These are phyloP conservation scores for Spea multiplicata DNA, from an alignment of 2,113 vertebrate species.

Conservation along the genomic window DNA sequence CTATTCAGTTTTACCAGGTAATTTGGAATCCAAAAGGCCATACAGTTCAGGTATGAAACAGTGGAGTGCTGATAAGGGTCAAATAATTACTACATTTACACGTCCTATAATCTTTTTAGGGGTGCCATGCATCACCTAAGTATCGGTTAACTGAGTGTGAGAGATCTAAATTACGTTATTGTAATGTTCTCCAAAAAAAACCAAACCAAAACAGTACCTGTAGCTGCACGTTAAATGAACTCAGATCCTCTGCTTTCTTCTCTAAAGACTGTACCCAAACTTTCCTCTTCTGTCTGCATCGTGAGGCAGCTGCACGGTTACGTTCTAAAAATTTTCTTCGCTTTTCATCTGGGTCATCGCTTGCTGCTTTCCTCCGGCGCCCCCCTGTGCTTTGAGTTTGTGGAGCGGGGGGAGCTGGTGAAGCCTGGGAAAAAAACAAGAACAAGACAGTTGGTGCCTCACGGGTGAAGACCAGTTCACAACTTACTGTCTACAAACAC, in stretches of 20 bases:
- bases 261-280: constrained; percentile 97
- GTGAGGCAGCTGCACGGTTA: constrained; percentile 91
- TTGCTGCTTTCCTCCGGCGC: constrained; percentile 89
- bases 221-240: constrained; percentile 86
- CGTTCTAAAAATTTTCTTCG: constrained; percentile 94
- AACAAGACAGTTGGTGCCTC: constrained; percentile 29
- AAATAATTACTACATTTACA: no score
- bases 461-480: not conserved
- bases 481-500: not conserved
- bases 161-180: no score
- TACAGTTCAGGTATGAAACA: no score
- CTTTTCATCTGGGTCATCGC: constrained; percentile 95
- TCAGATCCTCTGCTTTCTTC: constrained; percentile 91
- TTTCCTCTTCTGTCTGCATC: constrained; percentile 95
- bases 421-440: constrained; percentile 69
- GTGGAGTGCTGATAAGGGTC: no score
- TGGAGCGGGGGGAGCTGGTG: constrained; percentile 81
- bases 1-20: no score
- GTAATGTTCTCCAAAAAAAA: not conserved
- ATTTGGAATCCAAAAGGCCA: no score
- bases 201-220: constrained; percentile 85
- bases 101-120: no score
- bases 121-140: no score
- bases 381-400: constrained; percentile 88
- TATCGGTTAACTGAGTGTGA: no score